Percentiles rank a stretch among this genome's conserved stretches.
phyloP scores from a whole-genome alignment of 2,797 vertebrate genomes.

The Silurus lanzhouensis region DNA sequence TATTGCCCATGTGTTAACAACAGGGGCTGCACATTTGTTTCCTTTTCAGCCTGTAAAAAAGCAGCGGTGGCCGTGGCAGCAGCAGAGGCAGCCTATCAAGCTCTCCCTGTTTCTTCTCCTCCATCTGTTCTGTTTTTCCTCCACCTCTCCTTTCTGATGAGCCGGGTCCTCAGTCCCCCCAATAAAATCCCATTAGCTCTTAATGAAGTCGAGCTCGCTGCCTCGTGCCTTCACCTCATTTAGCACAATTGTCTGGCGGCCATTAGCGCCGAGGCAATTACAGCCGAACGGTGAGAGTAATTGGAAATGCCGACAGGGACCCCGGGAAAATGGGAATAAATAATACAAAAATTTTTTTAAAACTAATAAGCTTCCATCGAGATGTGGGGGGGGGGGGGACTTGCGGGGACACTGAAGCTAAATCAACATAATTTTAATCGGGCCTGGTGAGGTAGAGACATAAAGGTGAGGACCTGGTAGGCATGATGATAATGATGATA shows the following conservation, averaged over 20 bases:
- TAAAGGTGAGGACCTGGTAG: slow-evolving; percentile 57
- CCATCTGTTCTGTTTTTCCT: slow-evolving; percentile 84
- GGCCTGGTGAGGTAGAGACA: slow-evolving; percentile 75
- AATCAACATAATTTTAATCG: slow-evolving; percentile 99
- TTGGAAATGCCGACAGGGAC: slow-evolving; percentile 99
- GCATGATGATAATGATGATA: slow-evolving; percentile 63
- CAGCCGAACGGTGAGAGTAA: slow-evolving; percentile 99
- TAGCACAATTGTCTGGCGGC: slow-evolving; percentile 99
- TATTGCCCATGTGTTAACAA: slow-evolving; percentile 28
- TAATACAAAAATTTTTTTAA: slow-evolving; percentile 91
- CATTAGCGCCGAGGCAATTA: slow-evolving; percentile 99
- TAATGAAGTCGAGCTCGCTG: slow-evolving; percentile 99
- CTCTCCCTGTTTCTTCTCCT: slow-evolving; percentile 73
- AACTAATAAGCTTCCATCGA: slow-evolving; percentile 96
- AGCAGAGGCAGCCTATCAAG: slow-evolving; percentile 63
- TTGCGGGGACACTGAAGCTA: slow-evolving; percentile 83
- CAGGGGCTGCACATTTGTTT: slow-evolving; percentile 35
- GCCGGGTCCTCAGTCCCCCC: slow-evolving; percentile 81
- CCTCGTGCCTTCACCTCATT: slow-evolving; percentile 99
- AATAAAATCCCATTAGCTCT: slow-evolving; percentile 97
- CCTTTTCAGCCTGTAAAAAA: slow-evolving; percentile 47
- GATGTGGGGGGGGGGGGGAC: slow-evolving; percentile 72
- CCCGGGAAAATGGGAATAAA: slow-evolving; percentile 98
- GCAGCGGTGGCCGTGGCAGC: slow-evolving; percentile 9
- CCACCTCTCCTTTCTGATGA: slow-evolving; percentile 81